phyloP scores from a whole-genome alignment of 37 sponge, comb jelly and placozoan genomes.

The Aphrocallistes beatrix region DNA sequence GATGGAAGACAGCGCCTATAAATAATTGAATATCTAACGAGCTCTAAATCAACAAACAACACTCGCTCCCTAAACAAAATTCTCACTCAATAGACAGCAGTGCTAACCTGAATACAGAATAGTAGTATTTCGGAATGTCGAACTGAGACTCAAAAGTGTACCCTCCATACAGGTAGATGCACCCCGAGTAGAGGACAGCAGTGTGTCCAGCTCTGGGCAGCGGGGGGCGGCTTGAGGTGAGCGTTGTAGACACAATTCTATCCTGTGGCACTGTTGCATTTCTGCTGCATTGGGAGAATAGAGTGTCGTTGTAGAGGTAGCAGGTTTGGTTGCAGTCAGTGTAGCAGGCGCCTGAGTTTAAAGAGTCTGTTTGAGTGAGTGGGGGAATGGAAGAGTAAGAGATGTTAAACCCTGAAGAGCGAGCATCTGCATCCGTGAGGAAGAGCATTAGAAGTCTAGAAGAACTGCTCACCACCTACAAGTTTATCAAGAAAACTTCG shows the following conservation, averaged over 20 bases:
- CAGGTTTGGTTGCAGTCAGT: neutral
- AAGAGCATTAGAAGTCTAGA: neutral
- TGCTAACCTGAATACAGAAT: neutral
- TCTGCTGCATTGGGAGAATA: neutral
- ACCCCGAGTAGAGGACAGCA: neutral
- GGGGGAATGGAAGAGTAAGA: neutral
- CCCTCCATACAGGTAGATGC: neutral
- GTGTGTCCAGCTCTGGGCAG: neutral
- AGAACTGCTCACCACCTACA: slow-evolving; percentile 3
- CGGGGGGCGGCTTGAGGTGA: neutral
- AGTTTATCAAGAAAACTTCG: too few species aligned
- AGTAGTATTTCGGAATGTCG: neutral
- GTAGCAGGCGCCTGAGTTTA: neutral
- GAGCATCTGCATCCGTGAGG: neutral
- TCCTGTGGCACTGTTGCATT: neutral
- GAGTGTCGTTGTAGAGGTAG: neutral
- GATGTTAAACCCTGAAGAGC: neutral
- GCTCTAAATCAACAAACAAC: too few species aligned
- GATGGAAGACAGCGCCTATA: neutral
- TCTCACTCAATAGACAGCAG: too few species aligned
- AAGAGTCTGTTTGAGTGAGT: neutral
- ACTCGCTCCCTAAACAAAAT: too few species aligned
- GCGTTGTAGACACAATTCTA: neutral
- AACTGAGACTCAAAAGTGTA: neutral
- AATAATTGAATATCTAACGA: too few species aligned